Conservation (phyloP, 2,888 invertebrate species). For the Drosophila acutilabella region DNA sequence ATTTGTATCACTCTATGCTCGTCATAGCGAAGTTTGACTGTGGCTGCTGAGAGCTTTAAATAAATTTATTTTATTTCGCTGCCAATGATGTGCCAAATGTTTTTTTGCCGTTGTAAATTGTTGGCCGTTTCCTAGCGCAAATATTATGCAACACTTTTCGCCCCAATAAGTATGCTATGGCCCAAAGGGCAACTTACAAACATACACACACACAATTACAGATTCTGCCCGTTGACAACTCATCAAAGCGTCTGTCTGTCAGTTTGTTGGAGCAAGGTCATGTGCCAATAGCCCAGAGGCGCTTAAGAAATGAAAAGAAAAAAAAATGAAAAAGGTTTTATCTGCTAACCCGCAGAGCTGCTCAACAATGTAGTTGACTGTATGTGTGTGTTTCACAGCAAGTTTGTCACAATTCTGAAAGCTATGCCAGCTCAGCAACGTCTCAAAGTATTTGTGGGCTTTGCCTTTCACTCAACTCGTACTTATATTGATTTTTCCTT, state of each 20-base stretch:
- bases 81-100: slow-evolving; percentile 39
- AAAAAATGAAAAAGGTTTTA: slow-evolving; percentile 56
- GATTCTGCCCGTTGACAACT: slow-evolving; percentile 67
- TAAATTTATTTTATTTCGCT: slow-evolving; percentile 25
- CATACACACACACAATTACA: background rate
- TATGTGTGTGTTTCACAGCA: slow-evolving; percentile 28
- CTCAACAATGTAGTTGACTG: slow-evolving; percentile 21
- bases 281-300: slow-evolving; percentile 70
- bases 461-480: slow-evolving; percentile 33
- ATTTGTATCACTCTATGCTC: background rate
- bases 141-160: slow-evolving; percentile 78
- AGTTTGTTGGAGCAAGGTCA: slow-evolving; percentile 62
- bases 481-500: slow-evolving; percentile 59
- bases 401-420: slow-evolving; percentile 59
- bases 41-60: background rate
- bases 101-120: slow-evolving; percentile 57
- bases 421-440: slow-evolving; percentile 10
- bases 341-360: slow-evolving; percentile 41
- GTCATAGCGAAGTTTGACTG: background rate
- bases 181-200: slow-evolving; percentile 49
- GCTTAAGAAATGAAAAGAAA: slow-evolving; percentile 53
- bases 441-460: slow-evolving; percentile 50
- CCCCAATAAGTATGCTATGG: slow-evolving; percentile 69
- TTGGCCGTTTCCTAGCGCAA: slow-evolving; percentile 60
- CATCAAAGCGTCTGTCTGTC: slow-evolving; percentile 63